A percentile compares a stretch with the other conserved stretches of the same genome.
Conservation (phyloP, 1,140 invertebrate genomes). For the Megathymus violae region DNA sequence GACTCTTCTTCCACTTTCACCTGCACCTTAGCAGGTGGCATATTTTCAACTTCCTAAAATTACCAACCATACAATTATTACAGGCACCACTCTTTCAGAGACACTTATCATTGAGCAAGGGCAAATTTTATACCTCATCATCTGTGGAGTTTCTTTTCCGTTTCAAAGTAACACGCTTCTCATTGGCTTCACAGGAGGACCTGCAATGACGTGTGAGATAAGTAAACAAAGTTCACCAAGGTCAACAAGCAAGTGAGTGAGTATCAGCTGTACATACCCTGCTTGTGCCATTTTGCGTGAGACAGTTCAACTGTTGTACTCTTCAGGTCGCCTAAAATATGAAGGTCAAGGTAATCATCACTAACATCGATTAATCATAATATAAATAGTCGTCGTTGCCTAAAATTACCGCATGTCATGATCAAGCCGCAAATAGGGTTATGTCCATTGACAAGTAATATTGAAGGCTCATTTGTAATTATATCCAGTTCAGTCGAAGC, state of each 20-base stretch:
- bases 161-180: conserved; percentile 67
- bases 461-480: conserved; percentile 57
- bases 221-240: conserved; percentile 63
- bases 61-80: conserved; percentile 29
- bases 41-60: conserved; percentile 66
- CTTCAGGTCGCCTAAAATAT: conserved; percentile 60
- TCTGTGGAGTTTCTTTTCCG: conserved; percentile 75
- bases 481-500: conserved; percentile 44
- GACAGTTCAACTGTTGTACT: conserved; percentile 46
- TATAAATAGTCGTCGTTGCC: conserved; percentile 31
- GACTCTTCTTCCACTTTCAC: conserved; percentile 57
- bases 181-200: conserved; percentile 65
- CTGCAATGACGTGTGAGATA: conserved; percentile 51
- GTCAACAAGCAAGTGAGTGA: conserved; percentile 46
- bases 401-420: conserved; percentile 82
- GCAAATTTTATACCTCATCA: conserved; percentile 65
- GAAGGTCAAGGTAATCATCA: conserved; percentile 41
- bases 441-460: conserved; percentile 79
- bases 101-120: conserved; percentile 27
- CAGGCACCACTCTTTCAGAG: background rate
- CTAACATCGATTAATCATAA: conserved; percentile 1
- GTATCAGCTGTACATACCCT: conserved; percentile 68
- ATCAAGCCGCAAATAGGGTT: conserved; percentile 79
- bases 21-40: conserved; percentile 68
- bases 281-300: conserved; percentile 71